These are phyloP conservation scores for Mormoops blainvillei DNA, from an alignment of 2,113 vertebrate genomes.

Conservation along the genomic window DNA sequence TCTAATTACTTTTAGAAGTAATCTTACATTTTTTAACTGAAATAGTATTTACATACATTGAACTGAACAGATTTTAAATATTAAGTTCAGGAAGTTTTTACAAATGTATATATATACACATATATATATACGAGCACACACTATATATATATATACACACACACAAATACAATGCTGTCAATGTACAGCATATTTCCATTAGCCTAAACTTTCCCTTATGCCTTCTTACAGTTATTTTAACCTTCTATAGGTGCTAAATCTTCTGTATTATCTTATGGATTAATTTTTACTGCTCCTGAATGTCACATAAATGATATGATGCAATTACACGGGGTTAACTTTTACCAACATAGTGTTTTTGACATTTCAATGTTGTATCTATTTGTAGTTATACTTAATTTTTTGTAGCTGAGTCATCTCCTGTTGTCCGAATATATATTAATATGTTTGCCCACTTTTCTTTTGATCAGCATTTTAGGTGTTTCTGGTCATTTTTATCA, in stretches of 20 bases:
- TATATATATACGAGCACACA: background rate
- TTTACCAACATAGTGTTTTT: background rate
- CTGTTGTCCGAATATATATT: background rate
- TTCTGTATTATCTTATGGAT: background rate
- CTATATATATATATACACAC: background rate
- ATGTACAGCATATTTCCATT: background rate
- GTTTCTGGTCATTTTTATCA: background rate
- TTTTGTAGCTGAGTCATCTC: background rate
- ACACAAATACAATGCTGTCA: no score
- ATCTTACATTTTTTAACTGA: background rate
- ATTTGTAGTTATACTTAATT: background rate
- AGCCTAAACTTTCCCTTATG: background rate
- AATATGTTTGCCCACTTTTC: background rate
- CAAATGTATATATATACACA: background rate
- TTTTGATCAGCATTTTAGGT: background rate
- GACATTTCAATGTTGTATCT: background rate
- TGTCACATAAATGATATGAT: background rate
- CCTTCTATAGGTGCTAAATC: background rate
- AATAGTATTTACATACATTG: background rate
- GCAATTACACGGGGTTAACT: background rate
- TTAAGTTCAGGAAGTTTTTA: background rate
- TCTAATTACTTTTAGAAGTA: background rate
- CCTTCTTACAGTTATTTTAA: background rate
- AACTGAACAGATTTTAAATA: background rate
- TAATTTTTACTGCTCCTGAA: background rate